phyloP scores from a whole-genome alignment of 2,888 invertebrate genomes.

The Drosophila aldrichi region DNA sequence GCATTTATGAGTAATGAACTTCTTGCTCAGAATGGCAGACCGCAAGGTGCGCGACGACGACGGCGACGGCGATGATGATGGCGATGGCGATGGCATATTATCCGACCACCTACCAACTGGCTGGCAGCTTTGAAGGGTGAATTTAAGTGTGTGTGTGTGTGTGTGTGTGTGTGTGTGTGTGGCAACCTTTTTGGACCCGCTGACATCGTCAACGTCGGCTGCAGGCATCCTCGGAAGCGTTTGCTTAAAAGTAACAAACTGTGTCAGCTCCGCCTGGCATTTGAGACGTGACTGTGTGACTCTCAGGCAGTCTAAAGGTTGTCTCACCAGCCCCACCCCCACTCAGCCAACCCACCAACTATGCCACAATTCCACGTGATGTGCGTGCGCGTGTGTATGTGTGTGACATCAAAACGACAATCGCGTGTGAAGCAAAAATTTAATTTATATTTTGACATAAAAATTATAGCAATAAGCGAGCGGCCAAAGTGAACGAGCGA shows the following conservation, averaged over 20 bases:
- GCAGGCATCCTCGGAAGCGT: constrained; percentile 57
- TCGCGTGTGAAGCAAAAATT: constrained; percentile 81
- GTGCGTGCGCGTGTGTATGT: constrained; percentile 16
- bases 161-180: constrained; percentile 32
- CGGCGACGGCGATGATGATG: neutral
- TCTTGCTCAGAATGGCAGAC: constrained; percentile 77
- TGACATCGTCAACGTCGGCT: constrained; percentile 68
- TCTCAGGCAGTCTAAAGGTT: constrained; percentile 50
- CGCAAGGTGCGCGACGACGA: constrained; percentile 73
- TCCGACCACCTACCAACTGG: constrained; percentile 40
- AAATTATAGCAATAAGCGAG: constrained; percentile 79
- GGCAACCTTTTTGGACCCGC: constrained; percentile 59
- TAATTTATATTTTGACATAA: constrained; percentile 81
- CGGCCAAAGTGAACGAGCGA: constrained; percentile 20
- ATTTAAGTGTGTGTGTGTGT: constrained; percentile 32
- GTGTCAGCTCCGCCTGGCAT: constrained; percentile 78
- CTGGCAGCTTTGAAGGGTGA: constrained; percentile 61
- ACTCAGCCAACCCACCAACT: too few species aligned
- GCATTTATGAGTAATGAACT: constrained; percentile 84
- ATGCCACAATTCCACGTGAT: constrained; percentile 24
- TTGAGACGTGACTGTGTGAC: constrained; percentile 81
- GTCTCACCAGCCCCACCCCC: neutral
- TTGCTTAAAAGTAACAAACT: constrained; percentile 80
- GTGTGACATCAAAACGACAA: constrained; percentile 80
- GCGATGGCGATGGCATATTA: constrained; percentile 60